These are phyloP conservation scores for Conger conger DNA, from an alignment of 2,113 vertebrate genomes.

Conservation along the genomic window DNA sequence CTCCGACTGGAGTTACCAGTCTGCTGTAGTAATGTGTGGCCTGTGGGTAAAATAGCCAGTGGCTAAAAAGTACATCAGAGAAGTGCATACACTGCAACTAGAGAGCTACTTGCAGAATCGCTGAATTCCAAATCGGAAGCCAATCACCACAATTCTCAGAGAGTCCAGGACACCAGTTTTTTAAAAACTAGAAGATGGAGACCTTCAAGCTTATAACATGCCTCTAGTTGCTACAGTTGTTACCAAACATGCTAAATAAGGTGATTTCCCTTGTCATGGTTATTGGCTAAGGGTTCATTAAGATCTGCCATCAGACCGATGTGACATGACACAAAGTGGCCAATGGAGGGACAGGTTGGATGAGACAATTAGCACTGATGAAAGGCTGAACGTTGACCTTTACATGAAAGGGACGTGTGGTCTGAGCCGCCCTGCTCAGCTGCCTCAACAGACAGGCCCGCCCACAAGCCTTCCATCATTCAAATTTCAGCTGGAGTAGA, in stretches of 20 bases:
- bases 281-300: neutral
- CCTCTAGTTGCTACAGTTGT: neutral
- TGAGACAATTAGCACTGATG: neutral
- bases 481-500: neutral
- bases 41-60: no score
- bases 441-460: neutral
- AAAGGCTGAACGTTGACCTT: neutral
- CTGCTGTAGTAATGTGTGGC: no score
- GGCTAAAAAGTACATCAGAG: no score
- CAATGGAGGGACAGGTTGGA: neutral
- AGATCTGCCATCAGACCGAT: neutral
- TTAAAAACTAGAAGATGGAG: neutral
- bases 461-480: neutral
- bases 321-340: conserved; percentile 7
- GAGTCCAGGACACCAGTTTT: neutral
- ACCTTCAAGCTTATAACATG: neutral
- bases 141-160: neutral
- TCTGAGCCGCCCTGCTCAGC: neutral
- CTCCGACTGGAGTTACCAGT: no score
- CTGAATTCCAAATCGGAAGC: no score
- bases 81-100: no score
- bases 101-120: no score
- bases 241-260: neutral
- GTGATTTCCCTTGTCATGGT: neutral
- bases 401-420: neutral